Evolutionary conservation across 2,797 vertebrate species (phyloP).

Genomic region (Columba guinea): DNA sequence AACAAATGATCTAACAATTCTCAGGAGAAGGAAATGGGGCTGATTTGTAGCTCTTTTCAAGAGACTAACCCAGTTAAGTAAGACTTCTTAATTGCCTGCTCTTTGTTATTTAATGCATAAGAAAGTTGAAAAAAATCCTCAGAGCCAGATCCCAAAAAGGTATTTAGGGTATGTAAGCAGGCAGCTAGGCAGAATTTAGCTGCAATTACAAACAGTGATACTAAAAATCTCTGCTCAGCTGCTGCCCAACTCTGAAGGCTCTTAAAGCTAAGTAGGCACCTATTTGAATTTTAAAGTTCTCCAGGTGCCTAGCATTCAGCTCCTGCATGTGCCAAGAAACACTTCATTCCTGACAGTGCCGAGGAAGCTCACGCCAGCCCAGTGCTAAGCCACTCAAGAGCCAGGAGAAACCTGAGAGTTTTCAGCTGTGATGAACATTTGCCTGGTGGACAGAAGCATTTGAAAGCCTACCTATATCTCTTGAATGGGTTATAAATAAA

Average conservation of each 20-base stretch:
- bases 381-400: not conserved
- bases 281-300: constrained; percentile 37
- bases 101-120: constrained; percentile 35
- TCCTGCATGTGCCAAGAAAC: not conserved
- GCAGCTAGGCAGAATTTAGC: constrained; percentile 9
- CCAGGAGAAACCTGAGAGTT: not conserved
- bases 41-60: constrained; percentile 48
- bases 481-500: not conserved
- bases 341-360: not conserved
- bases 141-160: not conserved
- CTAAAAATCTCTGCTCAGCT: constrained; percentile 19
- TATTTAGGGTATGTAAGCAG: not conserved
- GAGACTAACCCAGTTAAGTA: constrained; percentile 1
- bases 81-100: constrained; percentile 31
- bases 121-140: not conserved
- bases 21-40: constrained; percentile 41
- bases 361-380: fast-evolving
- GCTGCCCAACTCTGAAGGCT: constrained; percentile 18
- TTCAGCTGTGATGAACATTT: fast-evolving
- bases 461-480: not conserved
- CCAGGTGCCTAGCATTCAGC: not conserved
- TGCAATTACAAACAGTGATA: not conserved
- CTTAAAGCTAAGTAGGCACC: constrained; percentile 37
- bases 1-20: constrained; percentile 27
- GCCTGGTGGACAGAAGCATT: not conserved